Percentiles rank a stretch among this genome's conserved stretches.
Evolutionary conservation across 2,797 vertebrate genomes (phyloP).

Genomic region (Anguilla pacifica): DNA sequence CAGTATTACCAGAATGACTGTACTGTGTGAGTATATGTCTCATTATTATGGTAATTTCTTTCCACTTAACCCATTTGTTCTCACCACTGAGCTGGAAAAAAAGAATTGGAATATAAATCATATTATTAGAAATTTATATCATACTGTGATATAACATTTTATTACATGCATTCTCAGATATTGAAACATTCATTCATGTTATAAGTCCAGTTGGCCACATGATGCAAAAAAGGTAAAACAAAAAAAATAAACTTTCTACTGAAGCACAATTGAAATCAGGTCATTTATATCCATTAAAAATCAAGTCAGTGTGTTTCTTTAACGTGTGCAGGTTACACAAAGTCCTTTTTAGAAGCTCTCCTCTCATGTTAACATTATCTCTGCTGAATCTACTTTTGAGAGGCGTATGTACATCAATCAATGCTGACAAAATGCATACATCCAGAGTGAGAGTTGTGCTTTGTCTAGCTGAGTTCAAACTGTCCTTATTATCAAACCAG

Average conservation of each 20-base stretch:
- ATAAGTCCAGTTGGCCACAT: not conserved
- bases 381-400: conserved; percentile 41
- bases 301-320: not conserved
- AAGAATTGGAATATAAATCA: conserved; percentile 7
- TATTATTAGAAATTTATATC: not conserved
- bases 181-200: conserved; percentile 15
- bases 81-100: conserved; percentile 17
- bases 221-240: not conserved
- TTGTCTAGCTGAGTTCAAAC: not conserved
- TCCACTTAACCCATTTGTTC: conserved; percentile 9
- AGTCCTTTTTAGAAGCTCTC: conserved; percentile 45
- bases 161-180: not conserved
- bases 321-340: conserved; percentile 33
- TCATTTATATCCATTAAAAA: not conserved
- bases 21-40: not conserved
- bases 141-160: not conserved
- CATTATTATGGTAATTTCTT: conserved; percentile 16
- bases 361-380: conserved; percentile 37
- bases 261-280: not conserved
- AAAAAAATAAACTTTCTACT: not conserved
- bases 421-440: not conserved
- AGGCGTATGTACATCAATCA: conserved; percentile 47
- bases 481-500: not conserved
- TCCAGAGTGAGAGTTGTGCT: not conserved
- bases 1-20: not conserved